Percentiles rank a stretch among this genome's conserved stretches.
Evolutionary conservation across 2,797 vertebrate genomes (phyloP).

Genomic region (Alosa sapidissima): DNA sequence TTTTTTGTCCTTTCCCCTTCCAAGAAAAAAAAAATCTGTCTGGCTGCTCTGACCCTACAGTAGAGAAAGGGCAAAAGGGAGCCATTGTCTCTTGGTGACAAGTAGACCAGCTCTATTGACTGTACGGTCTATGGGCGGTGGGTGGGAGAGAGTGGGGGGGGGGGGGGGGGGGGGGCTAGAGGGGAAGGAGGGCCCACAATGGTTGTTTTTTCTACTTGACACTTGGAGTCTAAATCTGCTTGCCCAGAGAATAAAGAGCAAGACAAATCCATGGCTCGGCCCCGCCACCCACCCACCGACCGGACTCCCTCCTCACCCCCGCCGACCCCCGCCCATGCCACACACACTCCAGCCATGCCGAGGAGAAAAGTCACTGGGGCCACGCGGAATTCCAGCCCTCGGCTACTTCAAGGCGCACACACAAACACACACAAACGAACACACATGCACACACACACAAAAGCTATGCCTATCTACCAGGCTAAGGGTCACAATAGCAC

Average conservation of each 20-base stretch:
- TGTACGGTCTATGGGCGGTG: constrained; percentile 77
- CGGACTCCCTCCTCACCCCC: constrained; percentile 33
- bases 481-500: background rate
- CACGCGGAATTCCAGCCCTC: constrained; percentile 60
- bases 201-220: constrained; percentile 76
- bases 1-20: constrained; percentile 58
- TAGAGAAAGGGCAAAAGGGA: constrained; percentile 73
- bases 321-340: constrained; percentile 44
- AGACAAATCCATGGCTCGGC: constrained; percentile 58
- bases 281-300: constrained; percentile 45
- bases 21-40: constrained; percentile 59
- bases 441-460: background rate
- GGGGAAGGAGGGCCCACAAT: constrained; percentile 64
- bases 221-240: constrained; percentile 75
- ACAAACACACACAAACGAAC: background rate
- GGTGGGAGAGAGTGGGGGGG: constrained; percentile 37
- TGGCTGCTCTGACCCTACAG: constrained; percentile 71
- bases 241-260: constrained; percentile 68
- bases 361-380: constrained; percentile 48
- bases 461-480: background rate
- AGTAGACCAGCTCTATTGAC: constrained; percentile 83
- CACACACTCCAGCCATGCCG: constrained; percentile 38
- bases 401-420: constrained; percentile 56
- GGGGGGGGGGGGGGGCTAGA: constrained; percentile 51
- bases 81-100: constrained; percentile 77